Percentiles rank a stretch among this genome's conserved stretches.
phyloP scores from a whole-genome alignment of 2,113 vertebrate genomes.

The Pollimyrus isidori region DNA sequence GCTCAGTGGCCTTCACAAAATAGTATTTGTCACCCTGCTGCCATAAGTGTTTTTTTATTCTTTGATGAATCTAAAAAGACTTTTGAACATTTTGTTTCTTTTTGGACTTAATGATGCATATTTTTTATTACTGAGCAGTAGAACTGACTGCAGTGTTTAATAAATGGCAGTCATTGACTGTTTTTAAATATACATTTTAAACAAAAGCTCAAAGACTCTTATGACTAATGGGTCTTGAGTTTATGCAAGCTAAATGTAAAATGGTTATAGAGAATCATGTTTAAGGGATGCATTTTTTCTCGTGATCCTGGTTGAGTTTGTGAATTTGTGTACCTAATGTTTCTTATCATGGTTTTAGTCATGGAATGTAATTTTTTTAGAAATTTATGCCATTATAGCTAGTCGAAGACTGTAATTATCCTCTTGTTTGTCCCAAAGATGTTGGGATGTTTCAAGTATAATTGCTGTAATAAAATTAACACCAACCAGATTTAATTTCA shows the following conservation, averaged over 20 bases:
- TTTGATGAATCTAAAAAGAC: background rate
- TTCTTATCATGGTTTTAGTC: background rate
- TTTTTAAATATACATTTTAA: background rate
- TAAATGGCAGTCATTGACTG: background rate
- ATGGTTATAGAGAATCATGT: background rate
- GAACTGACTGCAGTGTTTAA: background rate
- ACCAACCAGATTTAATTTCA: background rate
- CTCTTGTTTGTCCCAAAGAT: background rate
- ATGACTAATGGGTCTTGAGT: background rate
- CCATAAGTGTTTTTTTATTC: background rate
- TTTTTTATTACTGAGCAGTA: background rate
- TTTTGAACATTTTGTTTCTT: background rate
- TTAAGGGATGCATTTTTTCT: background rate
- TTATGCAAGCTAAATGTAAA: background rate
- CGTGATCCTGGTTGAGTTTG: background rate
- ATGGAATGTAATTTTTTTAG: background rate
- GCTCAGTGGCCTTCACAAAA: slow-evolving; percentile 1
- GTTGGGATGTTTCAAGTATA: background rate
- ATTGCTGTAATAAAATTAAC: background rate
- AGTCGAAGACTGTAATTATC: background rate
- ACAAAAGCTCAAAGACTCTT: background rate
- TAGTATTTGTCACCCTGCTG: background rate
- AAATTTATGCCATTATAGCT: background rate
- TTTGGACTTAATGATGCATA: slow-evolving; percentile 2
- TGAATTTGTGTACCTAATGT: background rate